Base-by-base conservation (phyloP, 1,140 invertebrate species). In the Diachasmimorpha longicaudata region DNA sequence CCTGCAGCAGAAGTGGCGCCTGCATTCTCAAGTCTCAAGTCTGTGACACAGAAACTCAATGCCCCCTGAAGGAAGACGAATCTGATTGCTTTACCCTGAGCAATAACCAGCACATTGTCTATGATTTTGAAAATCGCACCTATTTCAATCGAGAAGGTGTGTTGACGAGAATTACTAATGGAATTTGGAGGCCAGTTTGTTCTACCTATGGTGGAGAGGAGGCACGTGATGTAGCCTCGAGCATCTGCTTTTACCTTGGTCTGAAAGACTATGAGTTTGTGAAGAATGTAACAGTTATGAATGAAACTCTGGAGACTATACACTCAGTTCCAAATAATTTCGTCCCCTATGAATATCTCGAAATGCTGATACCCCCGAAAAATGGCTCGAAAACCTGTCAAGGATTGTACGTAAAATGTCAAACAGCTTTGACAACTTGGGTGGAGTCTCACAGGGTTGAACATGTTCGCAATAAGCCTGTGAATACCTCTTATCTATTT, bases 1-100 rank as follows among this genome's bases (percentile, higher is more conserved):
- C 90, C 19, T 95, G 93, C 79, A 83, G 85, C 25, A 82, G 82
- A 74, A 93, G 91, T 81, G 88, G 90, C 81, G 86, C 79, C 4
- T 95, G 94, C 78, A 85, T 95, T 72, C 83, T 90, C 1, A 75
- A 83, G 13, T 81, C 84, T 10, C 89, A 91, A 77, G 90, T 90
- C 13, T 96, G 95, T 83, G 91, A 96, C 81, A 78, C 77, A 19
- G 80, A 79, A n/a, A 77, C 84, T 21, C 93, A 95, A 81, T 95
- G 94, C 82, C 80, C 82, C 3, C 89, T 91, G 70, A 89, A 89
- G 16, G 94, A 95, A 84, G 95, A 96, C 83, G 95, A 96, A 90
- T 79, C 86, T n/a, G 90, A 93, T 81, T 94, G 93, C 82, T 90
- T 93, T 94, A 85, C 92, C 23, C 83, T 95, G 37, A 91, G 92